Conservation (phyloP, 1,140 invertebrate genomes). For the Galendromus occidentalis region DNA sequence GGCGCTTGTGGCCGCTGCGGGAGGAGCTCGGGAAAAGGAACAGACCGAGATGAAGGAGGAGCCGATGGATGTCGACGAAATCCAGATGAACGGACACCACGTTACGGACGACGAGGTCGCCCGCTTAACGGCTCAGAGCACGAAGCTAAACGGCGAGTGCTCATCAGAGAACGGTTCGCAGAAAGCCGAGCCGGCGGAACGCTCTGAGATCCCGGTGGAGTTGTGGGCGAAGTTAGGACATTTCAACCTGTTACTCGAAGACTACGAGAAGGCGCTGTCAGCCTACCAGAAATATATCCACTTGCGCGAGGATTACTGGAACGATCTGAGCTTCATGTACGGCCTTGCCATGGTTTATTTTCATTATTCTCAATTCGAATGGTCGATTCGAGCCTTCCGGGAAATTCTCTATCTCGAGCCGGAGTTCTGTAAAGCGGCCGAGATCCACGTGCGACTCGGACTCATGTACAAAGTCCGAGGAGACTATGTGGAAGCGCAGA, state of each 20-base stretch:
- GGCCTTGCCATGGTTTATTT: constrained; percentile 83
- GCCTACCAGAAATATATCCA: constrained; percentile 76
- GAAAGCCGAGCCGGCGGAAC: background rate
- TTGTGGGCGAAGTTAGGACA: constrained; percentile 52
- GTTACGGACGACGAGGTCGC: background rate
- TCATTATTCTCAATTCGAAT: constrained; percentile 80
- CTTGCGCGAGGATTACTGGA: constrained; percentile 52
- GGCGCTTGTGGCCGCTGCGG: too few relatives aligned
- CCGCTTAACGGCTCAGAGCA: background rate
- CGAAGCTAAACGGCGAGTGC: background rate
- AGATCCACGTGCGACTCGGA: constrained; percentile 74
- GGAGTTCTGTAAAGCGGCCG: constrained; percentile 61
- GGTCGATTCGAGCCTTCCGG: constrained; percentile 75
- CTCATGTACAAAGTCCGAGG: constrained; percentile 76
- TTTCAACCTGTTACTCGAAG: constrained; percentile 69
- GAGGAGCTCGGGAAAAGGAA: too few relatives aligned
- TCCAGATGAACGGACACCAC: background rate
- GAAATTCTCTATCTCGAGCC: constrained; percentile 75
- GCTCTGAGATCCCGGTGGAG: background rate
- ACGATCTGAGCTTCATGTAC: constrained; percentile 71
- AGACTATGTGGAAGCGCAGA: constrained; percentile 41
- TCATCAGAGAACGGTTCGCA: background rate
- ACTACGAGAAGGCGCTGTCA: constrained; percentile 77
- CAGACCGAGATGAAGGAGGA: constrained; percentile 6
- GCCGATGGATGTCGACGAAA: background rate